Conservation (phyloP, 1,140 invertebrate species). For the Drosophila hydei region DNA sequence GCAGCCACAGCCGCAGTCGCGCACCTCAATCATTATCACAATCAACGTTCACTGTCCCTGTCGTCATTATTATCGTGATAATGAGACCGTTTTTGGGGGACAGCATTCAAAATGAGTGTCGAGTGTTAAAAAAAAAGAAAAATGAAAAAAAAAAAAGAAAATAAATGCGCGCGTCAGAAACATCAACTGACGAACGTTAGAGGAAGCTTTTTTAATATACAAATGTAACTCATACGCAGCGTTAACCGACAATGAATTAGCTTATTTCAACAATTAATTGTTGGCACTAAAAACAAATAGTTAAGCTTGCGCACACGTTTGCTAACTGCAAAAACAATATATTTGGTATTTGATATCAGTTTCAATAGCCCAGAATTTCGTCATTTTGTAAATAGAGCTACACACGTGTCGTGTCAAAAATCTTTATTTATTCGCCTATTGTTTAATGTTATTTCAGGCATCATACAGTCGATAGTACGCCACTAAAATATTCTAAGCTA, state of each 20-base stretch:
- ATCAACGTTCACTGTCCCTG: conserved; percentile 36
- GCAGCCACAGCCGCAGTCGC: conserved; percentile 1
- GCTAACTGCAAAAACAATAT: neutral
- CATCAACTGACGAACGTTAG: neutral
- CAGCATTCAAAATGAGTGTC: conserved; percentile 58
- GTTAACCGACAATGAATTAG: conserved; percentile 33
- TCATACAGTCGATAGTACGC: too few species aligned
- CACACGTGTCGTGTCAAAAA: too few species aligned
- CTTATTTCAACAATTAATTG: conserved; percentile 32
- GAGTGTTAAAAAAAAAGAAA: neutral
- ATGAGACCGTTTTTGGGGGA: conserved; percentile 41
- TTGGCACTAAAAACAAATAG: conserved; percentile 3
- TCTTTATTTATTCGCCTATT: too few species aligned
- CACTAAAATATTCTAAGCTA: too few species aligned
- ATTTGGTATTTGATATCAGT: neutral
- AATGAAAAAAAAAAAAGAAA: neutral
- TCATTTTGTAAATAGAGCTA: too few species aligned
- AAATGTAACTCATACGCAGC: conserved; percentile 48
- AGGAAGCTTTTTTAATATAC: conserved; percentile 20
- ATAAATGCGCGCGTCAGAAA: conserved; percentile 11
- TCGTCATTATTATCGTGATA: conserved; percentile 50
- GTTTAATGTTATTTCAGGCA: too few species aligned
- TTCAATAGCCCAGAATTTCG: too few species aligned
- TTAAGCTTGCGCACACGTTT: neutral
- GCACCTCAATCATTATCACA: conserved; percentile 46